These are phyloP conservation scores for Sebastolobus altivelis DNA, from an alignment of 2,797 vertebrate genomes.

Conservation along the genomic window DNA sequence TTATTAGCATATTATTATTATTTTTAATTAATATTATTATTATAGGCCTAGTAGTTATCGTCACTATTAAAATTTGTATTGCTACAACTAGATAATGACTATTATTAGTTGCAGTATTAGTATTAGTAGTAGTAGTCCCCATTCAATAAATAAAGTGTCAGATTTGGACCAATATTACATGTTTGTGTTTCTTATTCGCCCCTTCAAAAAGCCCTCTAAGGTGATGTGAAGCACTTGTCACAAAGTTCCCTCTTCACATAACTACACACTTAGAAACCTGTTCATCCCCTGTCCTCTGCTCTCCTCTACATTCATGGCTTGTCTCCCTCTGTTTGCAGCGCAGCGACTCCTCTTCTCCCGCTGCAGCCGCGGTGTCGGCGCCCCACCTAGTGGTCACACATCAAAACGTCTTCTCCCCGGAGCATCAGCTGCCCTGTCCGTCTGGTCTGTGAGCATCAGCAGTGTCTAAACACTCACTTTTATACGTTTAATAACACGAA, in stretches of 20 bases:
- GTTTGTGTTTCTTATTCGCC: not conserved
- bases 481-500: not conserved
- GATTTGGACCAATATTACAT: not conserved
- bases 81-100: not conserved
- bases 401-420: not conserved
- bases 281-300: not conserved
- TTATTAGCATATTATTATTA: not conserved
- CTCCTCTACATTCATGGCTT: too few relatives aligned
- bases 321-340: not conserved
- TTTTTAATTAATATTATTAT: not conserved
- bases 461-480: not conserved
- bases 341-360: not conserved
- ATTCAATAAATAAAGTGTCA: not conserved
- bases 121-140: too few relatives aligned
- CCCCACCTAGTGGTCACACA: constrained; percentile 43
- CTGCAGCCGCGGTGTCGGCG: not conserved
- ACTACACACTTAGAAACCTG: not conserved
- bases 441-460: too few relatives aligned
- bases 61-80: not conserved
- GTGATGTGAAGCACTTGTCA: not conserved
- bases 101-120: not conserved
- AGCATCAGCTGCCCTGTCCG: not conserved
- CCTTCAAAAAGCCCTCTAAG: not conserved
- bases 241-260: not conserved
- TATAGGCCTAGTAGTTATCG: not conserved